phyloP scores from a whole-genome alignment of 2,797 vertebrate genomes.

The Podarcis siculus region DNA sequence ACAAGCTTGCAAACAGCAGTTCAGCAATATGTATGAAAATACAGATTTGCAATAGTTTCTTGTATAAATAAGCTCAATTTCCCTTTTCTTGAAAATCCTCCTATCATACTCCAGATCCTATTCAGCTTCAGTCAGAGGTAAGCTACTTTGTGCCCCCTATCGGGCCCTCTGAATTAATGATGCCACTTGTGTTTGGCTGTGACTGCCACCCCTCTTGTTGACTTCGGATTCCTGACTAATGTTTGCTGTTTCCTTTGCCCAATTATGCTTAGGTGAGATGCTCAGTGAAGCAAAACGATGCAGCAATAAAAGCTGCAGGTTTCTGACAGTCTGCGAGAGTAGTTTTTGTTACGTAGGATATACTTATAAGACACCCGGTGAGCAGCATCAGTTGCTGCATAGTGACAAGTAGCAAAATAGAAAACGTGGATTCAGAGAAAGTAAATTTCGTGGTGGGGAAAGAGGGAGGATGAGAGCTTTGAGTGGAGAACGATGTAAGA shows the following conservation, averaged over 20 bases:
- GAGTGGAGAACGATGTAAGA: not conserved
- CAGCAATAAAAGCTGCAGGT: not conserved
- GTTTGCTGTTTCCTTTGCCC: not conserved
- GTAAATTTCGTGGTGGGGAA: not conserved
- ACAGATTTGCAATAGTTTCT: not conserved
- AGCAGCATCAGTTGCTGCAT: slow-evolving; percentile 19
- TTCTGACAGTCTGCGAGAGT: not conserved
- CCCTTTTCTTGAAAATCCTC: slow-evolving; percentile 10
- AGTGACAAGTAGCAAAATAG: not conserved
- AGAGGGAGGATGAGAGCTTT: not conserved
- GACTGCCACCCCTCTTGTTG: not conserved
- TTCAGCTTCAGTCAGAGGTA: not conserved
- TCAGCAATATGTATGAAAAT: slow-evolving; percentile 5
- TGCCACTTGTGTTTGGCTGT: not conserved
- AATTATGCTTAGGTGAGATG: not conserved
- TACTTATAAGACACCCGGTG: not conserved
- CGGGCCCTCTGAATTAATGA: slow-evolving; percentile 15
- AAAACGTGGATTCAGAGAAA: not conserved
- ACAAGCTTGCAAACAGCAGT: not conserved
- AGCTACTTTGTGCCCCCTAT: not conserved
- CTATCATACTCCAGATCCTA: not conserved
- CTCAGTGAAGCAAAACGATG: not conserved
- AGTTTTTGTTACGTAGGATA: not conserved
- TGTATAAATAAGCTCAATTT: not conserved
- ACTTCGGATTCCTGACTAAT: slow-evolving; percentile 12